Conservation (phyloP, 1,140 invertebrate genomes). For the Drosophila watanabei region DNA sequence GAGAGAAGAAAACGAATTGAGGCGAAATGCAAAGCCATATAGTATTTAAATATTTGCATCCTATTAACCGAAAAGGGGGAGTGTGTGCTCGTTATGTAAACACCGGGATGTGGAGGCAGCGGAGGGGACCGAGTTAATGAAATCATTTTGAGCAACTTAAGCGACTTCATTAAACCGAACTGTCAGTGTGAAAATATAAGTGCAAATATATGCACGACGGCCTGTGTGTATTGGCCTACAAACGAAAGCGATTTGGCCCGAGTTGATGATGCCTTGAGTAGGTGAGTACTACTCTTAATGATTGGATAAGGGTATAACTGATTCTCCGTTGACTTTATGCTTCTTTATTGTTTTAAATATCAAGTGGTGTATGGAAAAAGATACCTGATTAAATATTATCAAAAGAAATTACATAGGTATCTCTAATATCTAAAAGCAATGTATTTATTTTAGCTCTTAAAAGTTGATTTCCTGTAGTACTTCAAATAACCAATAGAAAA, state of each 20-base stretch:
- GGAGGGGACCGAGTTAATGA: slow-evolving; percentile 16
- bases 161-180: slow-evolving; percentile 46
- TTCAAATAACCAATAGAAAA: background rate
- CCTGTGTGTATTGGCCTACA: slow-evolving; percentile 41
- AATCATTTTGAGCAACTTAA: slow-evolving; percentile 35
- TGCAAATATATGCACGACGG: slow-evolving; percentile 19
- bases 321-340: background rate
- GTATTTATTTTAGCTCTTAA: too few relatives aligned
- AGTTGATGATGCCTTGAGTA: slow-evolving; percentile 27
- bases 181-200: slow-evolving; percentile 36
- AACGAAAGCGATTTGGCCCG: slow-evolving; percentile 46
- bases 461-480: background rate
- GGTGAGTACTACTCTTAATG: background rate
- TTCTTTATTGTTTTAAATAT: background rate
- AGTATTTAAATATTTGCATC: slow-evolving; percentile 51
- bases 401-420: background rate
- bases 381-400: background rate
- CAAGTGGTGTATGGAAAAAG: background rate
- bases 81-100: slow-evolving; percentile 39
- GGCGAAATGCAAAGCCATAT: slow-evolving; percentile 43
- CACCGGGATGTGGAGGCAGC: slow-evolving; percentile 1
- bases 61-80: slow-evolving; percentile 50
- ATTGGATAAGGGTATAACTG: background rate
- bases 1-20: slow-evolving; percentile 7
- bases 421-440: background rate